Evolutionary conservation across 2,888 invertebrate species (phyloP).

Genomic region (Chloroclystis v-ata): DNA sequence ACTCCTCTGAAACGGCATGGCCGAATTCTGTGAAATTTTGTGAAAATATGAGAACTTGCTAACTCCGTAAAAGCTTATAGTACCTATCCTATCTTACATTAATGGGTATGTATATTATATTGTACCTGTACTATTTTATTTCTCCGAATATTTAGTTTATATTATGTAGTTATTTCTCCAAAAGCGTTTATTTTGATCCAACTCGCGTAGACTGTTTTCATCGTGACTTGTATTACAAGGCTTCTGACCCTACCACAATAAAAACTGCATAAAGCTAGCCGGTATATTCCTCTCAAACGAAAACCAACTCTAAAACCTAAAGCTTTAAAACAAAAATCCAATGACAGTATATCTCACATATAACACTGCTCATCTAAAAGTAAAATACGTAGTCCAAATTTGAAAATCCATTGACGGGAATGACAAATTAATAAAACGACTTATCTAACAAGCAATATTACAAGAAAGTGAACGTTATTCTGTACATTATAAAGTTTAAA

Average conservation of each 20-base stretch:
- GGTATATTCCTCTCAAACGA: slow-evolving; percentile 33
- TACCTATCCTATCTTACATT: too few relatives aligned
- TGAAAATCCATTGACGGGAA: slow-evolving; percentile 53
- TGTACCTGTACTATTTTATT: too few relatives aligned
- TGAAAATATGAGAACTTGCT: too few relatives aligned
- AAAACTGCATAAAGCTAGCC: slow-evolving; percentile 73
- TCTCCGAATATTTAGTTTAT: too few relatives aligned
- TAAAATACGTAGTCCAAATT: background rate
- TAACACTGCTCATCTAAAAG: slow-evolving; percentile 38
- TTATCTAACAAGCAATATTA: slow-evolving; percentile 31
- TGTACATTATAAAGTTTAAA: slow-evolving; percentile 34
- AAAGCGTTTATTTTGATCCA: too few relatives aligned
- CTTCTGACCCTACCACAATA: slow-evolving; percentile 74
- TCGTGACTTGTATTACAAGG: slow-evolving; percentile 31
- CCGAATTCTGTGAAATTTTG: too few relatives aligned
- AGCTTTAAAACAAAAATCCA: slow-evolving; percentile 30
- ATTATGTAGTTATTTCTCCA: too few relatives aligned
- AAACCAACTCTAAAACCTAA: slow-evolving; percentile 31
- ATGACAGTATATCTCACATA: slow-evolving; percentile 25
- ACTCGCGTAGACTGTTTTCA: too few relatives aligned
- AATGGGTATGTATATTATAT: too few relatives aligned
- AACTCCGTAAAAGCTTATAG: too few relatives aligned
- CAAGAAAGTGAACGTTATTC: slow-evolving; percentile 33
- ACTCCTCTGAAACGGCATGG: too few relatives aligned
- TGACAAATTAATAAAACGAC: slow-evolving; percentile 35